Base-by-base conservation (phyloP, 2,797 vertebrate genomes). In the Galago senegalensis region DNA sequence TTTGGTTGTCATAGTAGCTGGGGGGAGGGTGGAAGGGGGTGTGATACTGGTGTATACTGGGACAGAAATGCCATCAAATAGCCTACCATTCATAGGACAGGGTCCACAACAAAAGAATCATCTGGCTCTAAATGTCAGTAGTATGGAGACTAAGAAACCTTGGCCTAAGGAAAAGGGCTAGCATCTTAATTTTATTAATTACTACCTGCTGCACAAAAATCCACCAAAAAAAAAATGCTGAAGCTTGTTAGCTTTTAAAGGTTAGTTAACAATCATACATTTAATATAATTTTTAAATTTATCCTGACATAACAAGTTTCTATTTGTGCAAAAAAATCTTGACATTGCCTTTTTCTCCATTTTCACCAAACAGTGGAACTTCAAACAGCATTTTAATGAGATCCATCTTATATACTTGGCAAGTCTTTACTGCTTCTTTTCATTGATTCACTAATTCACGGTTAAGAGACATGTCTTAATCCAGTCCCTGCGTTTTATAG, bases 301-400 rank as follows among this genome's bases (percentile, higher is more conserved):
- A 80, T 90, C 34, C 58, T 40, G 34, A 73, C 67, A 58, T 12
- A 82, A 67, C 2, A 75, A 93, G 73, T 80, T 90, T 96, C 43
- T 69, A 53, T 79, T 79, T 94, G 65, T 87, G 37, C 91, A 21
- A 21, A 65, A 91, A 93, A 40, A 27, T 82, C 31, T 67, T 5
- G 43, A 83, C 4, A 61, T 5, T 77, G 69, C 12, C 43, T 67
- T 92, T 96, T 97, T n/a, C 56, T 92, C 73, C 40, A 80, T 93
- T 85, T 85, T 92, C 18, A 67, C 53, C 77, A 95, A 84, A 77
- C 13, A 88, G 53, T 70, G 23, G 84, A 95, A 89, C 34, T 91
- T n/a, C 34, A 88, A 92, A 63, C 11, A 63, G 31, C 34, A 70
- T n/a, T 73, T 73, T 65, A 95, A 70, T n/a, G 49, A 72, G 27